A percentile compares a stretch with the other conserved stretches of the same genome.
Conservation (phyloP, 2,113 vertebrate genomes). For the Eidolon helvum region DNA sequence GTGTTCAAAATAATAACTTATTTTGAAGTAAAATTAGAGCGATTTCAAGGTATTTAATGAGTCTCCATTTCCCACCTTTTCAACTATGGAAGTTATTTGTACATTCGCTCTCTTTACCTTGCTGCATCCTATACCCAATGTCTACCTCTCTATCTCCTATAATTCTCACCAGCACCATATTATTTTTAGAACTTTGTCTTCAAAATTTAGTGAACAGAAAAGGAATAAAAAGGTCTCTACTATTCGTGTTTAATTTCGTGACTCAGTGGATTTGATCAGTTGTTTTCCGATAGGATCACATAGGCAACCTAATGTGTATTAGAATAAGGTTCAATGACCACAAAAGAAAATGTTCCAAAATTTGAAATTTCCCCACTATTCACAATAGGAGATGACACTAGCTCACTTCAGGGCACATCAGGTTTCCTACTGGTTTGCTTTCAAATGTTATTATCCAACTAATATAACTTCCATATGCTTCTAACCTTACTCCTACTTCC, state of each 20-base stretch:
- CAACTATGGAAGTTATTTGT: not conserved
- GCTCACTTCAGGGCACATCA: not conserved
- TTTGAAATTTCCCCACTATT: not conserved
- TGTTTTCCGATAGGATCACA: not conserved
- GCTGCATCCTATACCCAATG: not conserved
- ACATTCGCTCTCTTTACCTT: not conserved
- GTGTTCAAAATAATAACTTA: not conserved
- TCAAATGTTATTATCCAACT: not conserved
- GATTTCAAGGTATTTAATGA: not conserved
- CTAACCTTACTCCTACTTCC: not conserved
- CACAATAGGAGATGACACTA: not conserved
- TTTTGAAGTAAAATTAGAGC: not conserved
- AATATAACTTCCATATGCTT: not conserved
- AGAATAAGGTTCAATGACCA: not conserved
- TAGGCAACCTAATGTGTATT: not conserved
- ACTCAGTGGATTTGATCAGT: not conserved
- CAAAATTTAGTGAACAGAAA: constrained; percentile 28
- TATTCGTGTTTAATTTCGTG: constrained; percentile 3
- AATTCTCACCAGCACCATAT: not conserved
- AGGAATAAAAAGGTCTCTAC: not conserved
- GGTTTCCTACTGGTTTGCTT: not conserved
- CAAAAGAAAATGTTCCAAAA: not conserved
- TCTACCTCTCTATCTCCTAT: not conserved
- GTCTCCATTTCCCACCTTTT: not conserved
- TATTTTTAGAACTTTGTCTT: constrained; percentile 9